Percentiles rank a stretch among this genome's conserved stretches.
These are phyloP conservation scores for Pollenia angustigena DNA, from an alignment of 2,888 invertebrate species.

Conservation along the genomic window DNA sequence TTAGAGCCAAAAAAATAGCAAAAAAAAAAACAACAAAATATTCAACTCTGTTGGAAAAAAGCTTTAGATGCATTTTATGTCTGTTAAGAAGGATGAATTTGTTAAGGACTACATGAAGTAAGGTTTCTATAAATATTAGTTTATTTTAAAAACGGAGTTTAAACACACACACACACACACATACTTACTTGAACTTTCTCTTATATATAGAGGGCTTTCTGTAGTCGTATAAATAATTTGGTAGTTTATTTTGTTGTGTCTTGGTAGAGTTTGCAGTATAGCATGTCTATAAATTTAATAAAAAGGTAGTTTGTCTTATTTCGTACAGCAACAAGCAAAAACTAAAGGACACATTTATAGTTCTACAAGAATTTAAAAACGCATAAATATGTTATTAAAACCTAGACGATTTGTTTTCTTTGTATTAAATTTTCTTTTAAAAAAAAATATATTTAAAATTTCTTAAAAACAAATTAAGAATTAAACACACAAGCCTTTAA, in stretches of 20 bases:
- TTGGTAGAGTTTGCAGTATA: background rate
- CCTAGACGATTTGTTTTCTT: background rate
- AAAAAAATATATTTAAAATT: background rate
- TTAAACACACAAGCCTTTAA: background rate
- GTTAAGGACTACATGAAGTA: conserved; percentile 26
- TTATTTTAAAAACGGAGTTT: conserved; percentile 1
- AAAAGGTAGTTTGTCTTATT: conserved; percentile 67
- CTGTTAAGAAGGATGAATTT: conserved; percentile 55
- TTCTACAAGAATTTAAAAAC: conserved; percentile 73
- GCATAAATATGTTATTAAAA: conserved; percentile 63
- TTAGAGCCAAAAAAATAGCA: conserved; percentile 55
- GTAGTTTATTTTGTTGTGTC: conserved; percentile 36
- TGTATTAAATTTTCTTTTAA: too few relatives aligned
- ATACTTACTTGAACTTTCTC: background rate
- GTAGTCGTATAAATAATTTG: conserved; percentile 19
- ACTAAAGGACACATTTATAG: conserved; percentile 38
- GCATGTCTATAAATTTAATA: conserved; percentile 65
- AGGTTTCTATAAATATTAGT: conserved; percentile 27
- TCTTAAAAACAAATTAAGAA: background rate
- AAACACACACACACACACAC: background rate
- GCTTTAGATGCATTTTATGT: conserved; percentile 61
- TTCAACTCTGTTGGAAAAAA: conserved; percentile 29
- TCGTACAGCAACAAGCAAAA: background rate
- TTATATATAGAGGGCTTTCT: background rate
- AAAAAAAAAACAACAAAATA: conserved; percentile 35